Percentiles rank a stretch among this genome's conserved stretches.
Evolutionary conservation across 1,140 invertebrate species (phyloP).

Genomic region (Diabrotica virgifera): DNA sequence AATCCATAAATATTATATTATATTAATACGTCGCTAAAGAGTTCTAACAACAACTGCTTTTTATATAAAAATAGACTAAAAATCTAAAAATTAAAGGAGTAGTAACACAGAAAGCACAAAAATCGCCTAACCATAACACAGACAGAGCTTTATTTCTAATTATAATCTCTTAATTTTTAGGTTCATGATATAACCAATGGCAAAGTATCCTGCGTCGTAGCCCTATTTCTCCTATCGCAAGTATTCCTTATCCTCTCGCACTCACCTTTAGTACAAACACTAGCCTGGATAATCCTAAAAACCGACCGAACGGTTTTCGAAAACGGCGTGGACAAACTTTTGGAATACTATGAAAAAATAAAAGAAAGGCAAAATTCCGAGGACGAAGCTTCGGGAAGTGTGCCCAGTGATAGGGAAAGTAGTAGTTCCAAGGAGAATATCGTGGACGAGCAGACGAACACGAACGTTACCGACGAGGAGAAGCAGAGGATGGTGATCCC

Average conservation of each 20-base stretch:
- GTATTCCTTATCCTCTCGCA: conserved; percentile 94
- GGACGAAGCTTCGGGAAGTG: conserved; percentile 39
- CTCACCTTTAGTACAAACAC: conserved; percentile 78
- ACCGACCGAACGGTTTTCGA: conserved; percentile 69
- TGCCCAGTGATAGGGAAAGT: conserved; percentile 28
- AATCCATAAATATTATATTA: no score
- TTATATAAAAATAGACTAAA: no score
- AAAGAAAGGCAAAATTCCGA: conserved; percentile 27
- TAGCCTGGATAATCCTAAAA: conserved; percentile 86
- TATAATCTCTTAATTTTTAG: background rate
- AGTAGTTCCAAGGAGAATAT: conserved; percentile 39
- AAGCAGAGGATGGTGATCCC: conserved; percentile 69
- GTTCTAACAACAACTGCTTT: no score
- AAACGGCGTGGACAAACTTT: conserved; percentile 56
- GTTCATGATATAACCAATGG: conserved; percentile 34
- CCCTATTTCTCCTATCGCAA: conserved; percentile 90
- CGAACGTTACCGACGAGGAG: conserved; percentile 93
- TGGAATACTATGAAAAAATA: conserved; percentile 47
- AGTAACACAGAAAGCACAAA: no score
- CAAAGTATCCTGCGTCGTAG: conserved; percentile 78
- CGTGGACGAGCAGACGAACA: conserved; percentile 57
- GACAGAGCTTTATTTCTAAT: no score
- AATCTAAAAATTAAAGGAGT: no score
- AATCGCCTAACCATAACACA: no score
- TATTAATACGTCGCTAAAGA: no score